These are phyloP conservation scores for Pterois miles DNA, from an alignment of 2,797 vertebrate species.

Conservation along the genomic window DNA sequence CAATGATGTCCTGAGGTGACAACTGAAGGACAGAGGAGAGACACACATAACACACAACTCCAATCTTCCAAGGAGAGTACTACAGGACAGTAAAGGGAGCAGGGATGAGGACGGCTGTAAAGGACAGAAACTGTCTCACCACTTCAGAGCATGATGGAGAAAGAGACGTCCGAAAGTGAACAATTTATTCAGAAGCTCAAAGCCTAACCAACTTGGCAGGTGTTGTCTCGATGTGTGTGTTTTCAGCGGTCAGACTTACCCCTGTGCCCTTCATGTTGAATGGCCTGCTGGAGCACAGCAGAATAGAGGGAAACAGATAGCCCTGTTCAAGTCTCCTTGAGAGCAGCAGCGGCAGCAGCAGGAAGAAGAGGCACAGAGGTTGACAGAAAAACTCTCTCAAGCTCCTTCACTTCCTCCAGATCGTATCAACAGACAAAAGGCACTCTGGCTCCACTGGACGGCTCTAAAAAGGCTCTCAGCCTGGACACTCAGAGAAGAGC, in stretches of 20 bases:
- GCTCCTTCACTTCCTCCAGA: constrained; percentile 76
- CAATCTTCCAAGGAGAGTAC: constrained; percentile 67
- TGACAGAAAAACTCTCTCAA: constrained; percentile 73
- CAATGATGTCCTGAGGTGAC: constrained; percentile 40
- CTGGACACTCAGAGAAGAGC: constrained; percentile 61
- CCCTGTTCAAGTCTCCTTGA: constrained; percentile 77
- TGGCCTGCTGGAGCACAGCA: constrained; percentile 57
- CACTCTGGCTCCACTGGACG: constrained; percentile 74
- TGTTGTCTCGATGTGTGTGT: constrained; percentile 19
- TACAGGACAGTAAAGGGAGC: constrained; percentile 66
- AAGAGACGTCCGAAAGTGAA: constrained; percentile 45
- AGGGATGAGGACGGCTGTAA: constrained; percentile 56
- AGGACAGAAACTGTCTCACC: constrained; percentile 78
- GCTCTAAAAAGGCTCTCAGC: constrained; percentile 73
- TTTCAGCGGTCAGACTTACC: constrained; percentile 81
- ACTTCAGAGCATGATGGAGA: constrained; percentile 66
- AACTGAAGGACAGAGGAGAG: constrained; percentile 66
- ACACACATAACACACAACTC: constrained; percentile 46
- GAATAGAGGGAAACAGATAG: constrained; percentile 59
- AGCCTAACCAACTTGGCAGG: constrained; percentile 44
- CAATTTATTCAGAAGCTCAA: constrained; percentile 32
- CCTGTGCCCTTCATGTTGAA: constrained; percentile 82
- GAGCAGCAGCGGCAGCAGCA: constrained; percentile 52
- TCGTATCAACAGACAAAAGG: constrained; percentile 83
- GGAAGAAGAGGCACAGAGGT: constrained; percentile 64